A percentile compares a stretch with the other conserved stretches of the same genome.
Conservation (phyloP, 2,888 invertebrate species). For the Polydrusus pterygomalis region DNA sequence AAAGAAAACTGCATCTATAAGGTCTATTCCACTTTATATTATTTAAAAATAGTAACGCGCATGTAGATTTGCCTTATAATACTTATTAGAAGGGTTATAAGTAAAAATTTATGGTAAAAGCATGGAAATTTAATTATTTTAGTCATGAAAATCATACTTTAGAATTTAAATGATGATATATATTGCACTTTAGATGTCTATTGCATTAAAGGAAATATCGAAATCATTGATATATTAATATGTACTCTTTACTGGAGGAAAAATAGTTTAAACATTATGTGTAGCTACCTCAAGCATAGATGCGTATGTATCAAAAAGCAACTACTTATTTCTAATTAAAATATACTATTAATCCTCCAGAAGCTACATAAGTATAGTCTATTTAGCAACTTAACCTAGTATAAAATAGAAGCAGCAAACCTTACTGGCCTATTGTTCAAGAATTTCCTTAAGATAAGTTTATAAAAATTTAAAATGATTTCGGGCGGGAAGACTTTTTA, state of each 20-base stretch:
- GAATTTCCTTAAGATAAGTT: conserved; percentile 35
- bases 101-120: neutral
- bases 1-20: no score
- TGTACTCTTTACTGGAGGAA: conserved; percentile 26
- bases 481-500: conserved; percentile 72
- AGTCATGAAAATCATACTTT: neutral
- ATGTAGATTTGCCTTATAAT: no score
- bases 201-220: conserved; percentile 13
- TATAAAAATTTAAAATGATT: conserved; percentile 63
- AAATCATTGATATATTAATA: neutral
- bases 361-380: conserved; percentile 12
- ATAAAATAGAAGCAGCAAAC: conserved; percentile 28
- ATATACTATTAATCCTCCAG: conserved; percentile 30
- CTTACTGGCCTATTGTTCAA: conserved; percentile 26
- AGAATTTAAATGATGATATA: neutral
- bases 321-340: conserved; percentile 25
- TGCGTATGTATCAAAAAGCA: conserved; percentile 20
- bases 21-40: no score
- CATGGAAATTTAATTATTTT: conserved; percentile 12
- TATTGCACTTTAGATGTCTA: conserved; percentile 13
- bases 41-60: no score
- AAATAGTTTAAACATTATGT: conserved; percentile 21
- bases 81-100: neutral
- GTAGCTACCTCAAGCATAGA: conserved; percentile 8
- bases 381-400: conserved; percentile 32